Evolutionary conservation across 2,888 invertebrate species (phyloP).

Genomic region (Subacronicta megacephala): DNA sequence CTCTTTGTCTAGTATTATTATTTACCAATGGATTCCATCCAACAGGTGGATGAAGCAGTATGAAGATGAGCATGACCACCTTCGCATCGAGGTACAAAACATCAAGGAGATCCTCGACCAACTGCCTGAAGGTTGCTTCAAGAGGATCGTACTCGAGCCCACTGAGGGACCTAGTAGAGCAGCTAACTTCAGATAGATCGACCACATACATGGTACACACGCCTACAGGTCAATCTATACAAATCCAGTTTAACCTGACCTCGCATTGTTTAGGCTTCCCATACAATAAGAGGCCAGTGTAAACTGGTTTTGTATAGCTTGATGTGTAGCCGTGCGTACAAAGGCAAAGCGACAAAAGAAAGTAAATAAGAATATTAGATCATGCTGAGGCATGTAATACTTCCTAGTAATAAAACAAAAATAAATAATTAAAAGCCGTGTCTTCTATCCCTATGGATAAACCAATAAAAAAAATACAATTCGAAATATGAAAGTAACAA

Average conservation of each 20-base stretch:
- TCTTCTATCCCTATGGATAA: background rate
- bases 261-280: too few relatives aligned
- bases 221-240: too few relatives aligned
- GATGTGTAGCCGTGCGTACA: too few relatives aligned
- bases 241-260: too few relatives aligned
- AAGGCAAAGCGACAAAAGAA: background rate
- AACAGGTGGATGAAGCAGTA: slow-evolving; percentile 94
- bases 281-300: too few relatives aligned
- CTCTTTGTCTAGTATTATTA: background rate
- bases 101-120: slow-evolving; percentile 94
- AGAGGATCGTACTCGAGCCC: slow-evolving; percentile 93
- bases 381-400: background rate
- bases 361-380: background rate
- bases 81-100: slow-evolving; percentile 94
- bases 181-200: slow-evolving; percentile 69
- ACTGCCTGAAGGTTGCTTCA: slow-evolving; percentile 95
- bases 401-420: background rate
- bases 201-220: too few relatives aligned
- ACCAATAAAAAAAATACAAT: too few relatives aligned
- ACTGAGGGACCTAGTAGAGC: slow-evolving; percentile 79
- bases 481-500: too few relatives aligned
- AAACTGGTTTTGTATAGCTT: too few relatives aligned
- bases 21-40: background rate
- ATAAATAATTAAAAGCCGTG: background rate
- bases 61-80: slow-evolving; percentile 92